Percentiles rank a stretch among this genome's conserved stretches.
Conservation (phyloP, 2,888 invertebrate genomes). For the Nymphalis polychloros region DNA sequence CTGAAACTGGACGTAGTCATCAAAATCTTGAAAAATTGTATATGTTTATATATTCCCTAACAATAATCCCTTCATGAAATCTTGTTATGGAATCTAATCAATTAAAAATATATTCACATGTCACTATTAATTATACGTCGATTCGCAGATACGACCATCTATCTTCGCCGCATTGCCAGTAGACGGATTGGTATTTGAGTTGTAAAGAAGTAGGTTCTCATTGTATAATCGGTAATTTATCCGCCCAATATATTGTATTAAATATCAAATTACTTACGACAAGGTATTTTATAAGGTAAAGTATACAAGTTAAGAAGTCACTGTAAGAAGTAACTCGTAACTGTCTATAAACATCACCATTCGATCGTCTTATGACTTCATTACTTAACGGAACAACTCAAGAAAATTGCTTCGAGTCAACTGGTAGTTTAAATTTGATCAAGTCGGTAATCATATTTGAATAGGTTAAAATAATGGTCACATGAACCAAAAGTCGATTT, state of each 20-base stretch:
- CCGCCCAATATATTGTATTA: not conserved
- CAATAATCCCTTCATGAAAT: not conserved
- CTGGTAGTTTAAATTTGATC: conserved; percentile 39
- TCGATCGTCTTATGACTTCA: conserved; percentile 42
- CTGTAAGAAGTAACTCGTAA: conserved; percentile 8
- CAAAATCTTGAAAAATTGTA: not conserved
- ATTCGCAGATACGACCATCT: conserved; percentile 22
- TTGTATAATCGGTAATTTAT: conserved; percentile 17
- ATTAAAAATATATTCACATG: conserved; percentile 14
- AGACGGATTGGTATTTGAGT: conserved; percentile 26
- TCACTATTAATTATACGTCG: conserved; percentile 24
- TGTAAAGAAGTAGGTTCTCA: conserved; percentile 24
- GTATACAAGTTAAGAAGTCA: conserved; percentile 16
- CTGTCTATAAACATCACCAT: conserved; percentile 18
- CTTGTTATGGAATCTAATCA: conserved; percentile 8
- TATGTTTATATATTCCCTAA: not conserved
- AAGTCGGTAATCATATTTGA: conserved; percentile 42
- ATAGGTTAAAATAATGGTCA: conserved; percentile 42
- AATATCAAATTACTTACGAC: not conserved
- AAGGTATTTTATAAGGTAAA: too few species aligned
- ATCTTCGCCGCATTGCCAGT: conserved; percentile 17
- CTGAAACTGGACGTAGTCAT: not conserved
- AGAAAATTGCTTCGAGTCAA: conserved; percentile 48
- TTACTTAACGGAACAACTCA: conserved; percentile 51
- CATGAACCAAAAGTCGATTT: conserved; percentile 46